Conservation (phyloP, 2,797 vertebrate species). For the Halcyon badia region DNA sequence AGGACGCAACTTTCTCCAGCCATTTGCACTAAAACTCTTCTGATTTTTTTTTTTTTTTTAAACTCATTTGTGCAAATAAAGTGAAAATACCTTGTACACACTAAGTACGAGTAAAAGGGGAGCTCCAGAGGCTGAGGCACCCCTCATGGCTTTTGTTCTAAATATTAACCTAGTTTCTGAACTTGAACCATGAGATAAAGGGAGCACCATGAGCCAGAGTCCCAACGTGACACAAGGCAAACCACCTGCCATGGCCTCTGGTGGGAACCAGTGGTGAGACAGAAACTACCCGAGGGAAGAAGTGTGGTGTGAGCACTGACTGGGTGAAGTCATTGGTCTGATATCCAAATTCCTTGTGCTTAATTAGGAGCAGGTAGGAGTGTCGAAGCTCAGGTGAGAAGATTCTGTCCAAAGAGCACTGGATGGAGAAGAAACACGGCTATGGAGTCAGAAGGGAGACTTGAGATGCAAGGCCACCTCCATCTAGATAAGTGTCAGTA, state of each 20-base stretch:
- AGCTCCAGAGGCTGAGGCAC: not conserved
- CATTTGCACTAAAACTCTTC: not conserved
- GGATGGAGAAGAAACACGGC: not conserved
- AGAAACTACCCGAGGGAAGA: not conserved
- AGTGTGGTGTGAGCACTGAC: not conserved
- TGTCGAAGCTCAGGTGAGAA: not conserved
- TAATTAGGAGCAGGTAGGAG: not conserved
- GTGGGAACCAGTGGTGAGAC: not conserved
- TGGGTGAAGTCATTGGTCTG: not conserved
- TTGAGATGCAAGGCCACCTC: not conserved
- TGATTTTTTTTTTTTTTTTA: not conserved
- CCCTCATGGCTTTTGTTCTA: not conserved
- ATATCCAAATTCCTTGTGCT: not conserved
- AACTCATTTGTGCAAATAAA: not conserved
- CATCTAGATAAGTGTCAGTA: not conserved
- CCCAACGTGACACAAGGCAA: rapidly evolving
- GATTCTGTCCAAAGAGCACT: not conserved
- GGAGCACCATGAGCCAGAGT: not conserved
- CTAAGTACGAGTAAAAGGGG: not conserved
- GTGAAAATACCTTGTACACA: not conserved
- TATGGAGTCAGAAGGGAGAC: not conserved
- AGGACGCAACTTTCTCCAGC: not conserved
- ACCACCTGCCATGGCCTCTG: rapidly evolving
- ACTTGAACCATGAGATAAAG: not conserved
- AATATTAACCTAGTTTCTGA: not conserved